These are phyloP conservation scores for Epistrophella euchroma DNA, from an alignment of 2,888 invertebrate genomes.

Conservation along the genomic window DNA sequence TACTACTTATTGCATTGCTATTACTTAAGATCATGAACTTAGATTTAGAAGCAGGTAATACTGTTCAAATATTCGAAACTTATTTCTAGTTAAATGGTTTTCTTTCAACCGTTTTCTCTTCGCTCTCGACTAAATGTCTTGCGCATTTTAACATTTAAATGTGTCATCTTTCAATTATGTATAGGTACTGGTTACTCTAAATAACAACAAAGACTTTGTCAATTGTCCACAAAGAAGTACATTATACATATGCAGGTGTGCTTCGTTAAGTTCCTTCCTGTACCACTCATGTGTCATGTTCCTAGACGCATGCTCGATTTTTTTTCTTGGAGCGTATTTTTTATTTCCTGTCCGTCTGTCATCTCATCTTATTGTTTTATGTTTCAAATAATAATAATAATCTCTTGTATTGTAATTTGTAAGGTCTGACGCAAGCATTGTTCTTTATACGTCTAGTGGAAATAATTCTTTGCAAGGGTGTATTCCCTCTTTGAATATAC, in stretches of 20 bases:
- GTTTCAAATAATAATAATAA: constrained; percentile 23
- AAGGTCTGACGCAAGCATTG: constrained; percentile 56
- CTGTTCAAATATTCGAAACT: constrained; percentile 37
- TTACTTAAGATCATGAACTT: background rate
- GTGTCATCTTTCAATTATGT: constrained; percentile 70
- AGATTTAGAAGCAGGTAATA: constrained; percentile 35
- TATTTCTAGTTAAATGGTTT: constrained; percentile 19
- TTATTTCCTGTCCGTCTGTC: constrained; percentile 35
- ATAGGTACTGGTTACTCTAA: constrained; percentile 39
- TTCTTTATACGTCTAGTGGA: constrained; percentile 37
- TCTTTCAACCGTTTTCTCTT: constrained; percentile 34
- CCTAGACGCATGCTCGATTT: constrained; percentile 46
- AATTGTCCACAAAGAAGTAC: constrained; percentile 36
- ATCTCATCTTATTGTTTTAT: constrained; percentile 45
- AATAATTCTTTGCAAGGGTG: constrained; percentile 42
- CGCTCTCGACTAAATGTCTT: constrained; percentile 35
- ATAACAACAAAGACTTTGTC: constrained; percentile 68
- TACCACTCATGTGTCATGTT: background rate
- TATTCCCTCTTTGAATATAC: constrained; percentile 38
- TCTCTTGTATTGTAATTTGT: constrained; percentile 37
- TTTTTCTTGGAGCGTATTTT: constrained; percentile 17
- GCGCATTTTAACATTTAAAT: constrained; percentile 57
- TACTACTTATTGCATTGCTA: background rate
- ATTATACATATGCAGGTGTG: constrained; percentile 27
- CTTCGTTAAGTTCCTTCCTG: constrained; percentile 57